phyloP scores from a whole-genome alignment of 2,113 vertebrate species.

The Peucedramus taeniatus region DNA sequence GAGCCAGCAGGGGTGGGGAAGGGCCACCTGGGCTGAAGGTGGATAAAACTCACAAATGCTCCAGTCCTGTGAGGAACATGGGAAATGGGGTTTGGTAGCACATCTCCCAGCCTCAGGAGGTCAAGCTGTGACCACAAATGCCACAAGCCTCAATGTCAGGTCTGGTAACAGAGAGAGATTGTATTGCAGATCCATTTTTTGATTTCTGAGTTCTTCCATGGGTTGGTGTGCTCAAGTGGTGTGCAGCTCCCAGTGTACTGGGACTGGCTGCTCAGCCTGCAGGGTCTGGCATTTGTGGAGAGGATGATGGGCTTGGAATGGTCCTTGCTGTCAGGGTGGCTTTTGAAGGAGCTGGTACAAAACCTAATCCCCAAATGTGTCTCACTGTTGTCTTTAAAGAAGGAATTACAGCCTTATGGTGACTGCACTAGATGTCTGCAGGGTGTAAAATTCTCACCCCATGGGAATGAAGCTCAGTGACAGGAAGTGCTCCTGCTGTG shows the following conservation, averaged over 20 bases:
- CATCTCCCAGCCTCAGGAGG: not conserved
- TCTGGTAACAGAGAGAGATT: not conserved
- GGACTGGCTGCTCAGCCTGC: not conserved
- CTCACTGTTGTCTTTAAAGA: not conserved
- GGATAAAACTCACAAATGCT: not conserved
- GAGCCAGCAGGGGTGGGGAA: not conserved
- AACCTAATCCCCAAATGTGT: not conserved
- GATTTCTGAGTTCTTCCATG: not conserved
- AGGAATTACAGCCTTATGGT: not conserved
- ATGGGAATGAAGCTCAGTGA: not conserved
- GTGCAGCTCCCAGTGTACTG: not conserved
- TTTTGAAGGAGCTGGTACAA: not conserved
- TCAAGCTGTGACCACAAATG: not conserved
- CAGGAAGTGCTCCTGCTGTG: not conserved
- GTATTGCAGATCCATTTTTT: not conserved
- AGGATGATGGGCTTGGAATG: not conserved
- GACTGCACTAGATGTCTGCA: not conserved
- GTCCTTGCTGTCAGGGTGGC: not conserved
- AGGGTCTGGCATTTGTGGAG: not conserved
- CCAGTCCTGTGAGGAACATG: not conserved
- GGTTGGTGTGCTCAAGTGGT: no score
- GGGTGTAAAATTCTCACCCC: not conserved
- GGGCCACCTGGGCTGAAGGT: not conserved
- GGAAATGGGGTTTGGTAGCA: not conserved
- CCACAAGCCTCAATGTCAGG: not conserved